Percentiles rank a stretch among this genome's conserved stretches.
These are phyloP conservation scores for Dreissena polymorpha DNA, from an alignment of 1,140 invertebrate genomes.

Conservation along the genomic window DNA sequence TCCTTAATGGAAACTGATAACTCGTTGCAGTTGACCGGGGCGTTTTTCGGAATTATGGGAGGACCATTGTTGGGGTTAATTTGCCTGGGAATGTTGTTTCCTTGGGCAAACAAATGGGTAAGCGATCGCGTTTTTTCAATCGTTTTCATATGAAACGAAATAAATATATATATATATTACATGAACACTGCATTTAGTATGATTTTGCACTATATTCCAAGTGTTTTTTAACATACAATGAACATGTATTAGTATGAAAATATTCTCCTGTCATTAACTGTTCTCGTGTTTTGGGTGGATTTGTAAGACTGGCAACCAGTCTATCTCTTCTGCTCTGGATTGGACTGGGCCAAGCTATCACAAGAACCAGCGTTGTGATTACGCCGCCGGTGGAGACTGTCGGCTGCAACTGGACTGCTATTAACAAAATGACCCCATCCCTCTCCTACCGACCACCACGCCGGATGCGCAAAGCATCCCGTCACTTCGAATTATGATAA, in stretches of 20 bases:
- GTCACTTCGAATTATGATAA: too few relatives aligned
- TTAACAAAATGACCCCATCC: not conserved
- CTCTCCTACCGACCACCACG: not conserved
- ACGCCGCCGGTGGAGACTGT: too few relatives aligned
- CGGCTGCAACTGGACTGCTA: constrained; percentile 32
- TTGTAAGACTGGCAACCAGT: constrained; percentile 76
- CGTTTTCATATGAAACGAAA: not conserved
- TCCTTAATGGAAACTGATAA: not conserved
- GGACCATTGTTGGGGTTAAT: constrained; percentile 77
- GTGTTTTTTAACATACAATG: not conserved
- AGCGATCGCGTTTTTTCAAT: not conserved
- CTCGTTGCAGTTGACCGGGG: constrained; percentile 82
- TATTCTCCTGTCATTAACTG: not conserved
- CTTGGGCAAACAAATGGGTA: constrained; percentile 74
- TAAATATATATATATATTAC: not conserved
- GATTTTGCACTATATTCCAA: not conserved
- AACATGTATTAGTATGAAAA: too few relatives aligned
- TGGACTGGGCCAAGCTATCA: constrained; percentile 88
- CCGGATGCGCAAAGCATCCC: too few relatives aligned
- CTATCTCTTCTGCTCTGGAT: constrained; percentile 88
- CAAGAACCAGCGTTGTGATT: constrained; percentile 83
- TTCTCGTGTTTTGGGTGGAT: constrained; percentile 33
- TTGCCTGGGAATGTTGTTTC: constrained; percentile 76
- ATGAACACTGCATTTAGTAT: not conserved
- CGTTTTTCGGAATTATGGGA: constrained; percentile 76